These are phyloP conservation scores for Sipha flava DNA, from an alignment of 1,140 invertebrate species.

Conservation along the genomic window DNA sequence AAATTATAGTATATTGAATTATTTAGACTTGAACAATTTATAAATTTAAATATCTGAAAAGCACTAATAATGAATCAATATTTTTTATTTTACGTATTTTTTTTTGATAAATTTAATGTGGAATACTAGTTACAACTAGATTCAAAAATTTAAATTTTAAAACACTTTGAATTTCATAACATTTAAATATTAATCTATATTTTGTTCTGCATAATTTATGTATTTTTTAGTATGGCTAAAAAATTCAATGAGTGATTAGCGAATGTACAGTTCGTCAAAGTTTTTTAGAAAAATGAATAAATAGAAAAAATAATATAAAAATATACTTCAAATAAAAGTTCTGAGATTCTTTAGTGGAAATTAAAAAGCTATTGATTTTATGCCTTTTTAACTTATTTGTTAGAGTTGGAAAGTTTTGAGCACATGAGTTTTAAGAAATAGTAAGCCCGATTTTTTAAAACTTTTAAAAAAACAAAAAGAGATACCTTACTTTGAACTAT, in stretches of 20 bases:
- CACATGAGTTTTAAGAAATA: neutral
- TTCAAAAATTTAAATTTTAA: too few species aligned
- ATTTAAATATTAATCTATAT: too few species aligned
- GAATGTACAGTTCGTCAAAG: neutral
- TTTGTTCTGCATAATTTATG: neutral
- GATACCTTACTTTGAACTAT: neutral
- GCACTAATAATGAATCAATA: too few species aligned
- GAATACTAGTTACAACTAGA: too few species aligned
- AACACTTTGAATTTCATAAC: too few species aligned
- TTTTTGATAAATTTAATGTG: too few species aligned
- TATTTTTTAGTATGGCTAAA: neutral
- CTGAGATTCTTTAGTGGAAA: neutral
- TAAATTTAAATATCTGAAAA: too few species aligned
- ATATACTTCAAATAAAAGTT: constrained; percentile 4
- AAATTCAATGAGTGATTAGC: neutral
- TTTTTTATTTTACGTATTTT: too few species aligned
- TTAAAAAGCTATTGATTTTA: constrained; percentile 7
- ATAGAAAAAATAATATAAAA: neutral
- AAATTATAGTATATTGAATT: too few species aligned
- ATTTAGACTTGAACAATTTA: too few species aligned
- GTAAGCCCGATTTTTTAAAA: neutral
- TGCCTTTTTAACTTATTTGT: neutral
- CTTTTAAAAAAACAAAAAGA: neutral
- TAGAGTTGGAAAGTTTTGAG: neutral
- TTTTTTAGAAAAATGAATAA: neutral